Conservation (phyloP, 2,113 vertebrate genomes). For the Polypterus senegalus region DNA sequence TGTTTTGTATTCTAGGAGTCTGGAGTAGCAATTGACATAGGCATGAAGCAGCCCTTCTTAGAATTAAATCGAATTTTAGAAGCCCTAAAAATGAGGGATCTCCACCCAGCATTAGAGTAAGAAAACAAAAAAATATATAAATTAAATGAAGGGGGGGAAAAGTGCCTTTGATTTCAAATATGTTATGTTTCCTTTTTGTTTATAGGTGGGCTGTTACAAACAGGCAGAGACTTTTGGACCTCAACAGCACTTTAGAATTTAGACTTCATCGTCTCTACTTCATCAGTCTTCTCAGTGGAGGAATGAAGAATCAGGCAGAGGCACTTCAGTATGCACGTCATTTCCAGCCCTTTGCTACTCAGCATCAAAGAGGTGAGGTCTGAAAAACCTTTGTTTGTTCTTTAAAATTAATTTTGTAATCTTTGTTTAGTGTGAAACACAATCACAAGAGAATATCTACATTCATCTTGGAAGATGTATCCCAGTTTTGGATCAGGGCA, state of each 20-base stretch:
- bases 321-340: conserved; percentile 72
- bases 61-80: conserved; percentile 77
- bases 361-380: conserved; percentile 67
- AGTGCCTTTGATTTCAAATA: no score
- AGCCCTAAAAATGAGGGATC: conserved; percentile 70
- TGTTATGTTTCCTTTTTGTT: conserved; percentile 6
- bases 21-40: conserved; percentile 70
- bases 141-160: neutral
- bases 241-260: conserved; percentile 79
- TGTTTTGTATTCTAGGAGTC: conserved; percentile 51
- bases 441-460: no score
- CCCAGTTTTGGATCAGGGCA: no score
- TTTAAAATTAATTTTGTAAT: no score
- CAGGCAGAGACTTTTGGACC: conserved; percentile 66
- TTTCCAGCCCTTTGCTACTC: conserved; percentile 73
- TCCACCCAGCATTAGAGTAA: conserved; percentile 71
- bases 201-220: conserved; percentile 70
- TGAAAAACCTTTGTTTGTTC: no score
- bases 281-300: conserved; percentile 67
- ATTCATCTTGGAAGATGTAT: no score
- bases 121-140: conserved; percentile 10
- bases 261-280: conserved; percentile 76
- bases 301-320: conserved; percentile 68
- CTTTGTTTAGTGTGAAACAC: no score
- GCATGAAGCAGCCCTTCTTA: conserved; percentile 78